phyloP scores from a whole-genome alignment of 2,888 invertebrate species.

The Amiota mariae region DNA sequence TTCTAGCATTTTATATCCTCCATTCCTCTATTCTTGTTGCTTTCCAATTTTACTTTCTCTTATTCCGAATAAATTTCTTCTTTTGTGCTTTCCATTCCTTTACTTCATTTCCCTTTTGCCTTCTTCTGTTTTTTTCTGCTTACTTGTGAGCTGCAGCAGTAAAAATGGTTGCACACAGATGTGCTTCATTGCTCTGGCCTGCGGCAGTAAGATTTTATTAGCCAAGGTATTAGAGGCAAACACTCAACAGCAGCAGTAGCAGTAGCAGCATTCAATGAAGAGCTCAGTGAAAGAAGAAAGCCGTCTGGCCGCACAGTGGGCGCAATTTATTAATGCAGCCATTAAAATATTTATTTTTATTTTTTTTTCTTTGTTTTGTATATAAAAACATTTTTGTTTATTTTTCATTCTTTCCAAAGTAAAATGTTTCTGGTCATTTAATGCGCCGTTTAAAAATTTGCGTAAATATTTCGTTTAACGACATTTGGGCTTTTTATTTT shows the following conservation, averaged over 20 bases:
- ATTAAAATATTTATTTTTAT: conserved; percentile 62
- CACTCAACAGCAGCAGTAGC: not conserved
- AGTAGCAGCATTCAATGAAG: not conserved
- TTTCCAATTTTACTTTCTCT: too few species aligned
- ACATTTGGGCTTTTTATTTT: conserved; percentile 11
- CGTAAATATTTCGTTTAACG: conserved; percentile 21
- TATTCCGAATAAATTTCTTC: too few species aligned
- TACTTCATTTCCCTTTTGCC: too few species aligned
- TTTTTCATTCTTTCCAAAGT: not conserved
- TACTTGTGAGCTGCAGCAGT: conserved; percentile 55
- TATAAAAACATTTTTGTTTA: conserved; percentile 44
- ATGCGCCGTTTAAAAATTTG: conserved; percentile 60
- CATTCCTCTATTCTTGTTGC: too few species aligned
- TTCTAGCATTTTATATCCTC: too few species aligned
- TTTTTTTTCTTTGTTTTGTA: conserved; percentile 56
- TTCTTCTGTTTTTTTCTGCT: too few species aligned
- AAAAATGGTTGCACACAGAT: conserved; percentile 68
- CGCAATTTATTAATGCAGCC: conserved; percentile 66
- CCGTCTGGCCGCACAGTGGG: conserved; percentile 11
- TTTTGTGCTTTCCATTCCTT: too few species aligned
- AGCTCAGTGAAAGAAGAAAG: not conserved
- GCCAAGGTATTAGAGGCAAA: conserved; percentile 65
- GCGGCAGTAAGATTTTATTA: conserved; percentile 67
- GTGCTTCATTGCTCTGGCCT: conserved; percentile 62
- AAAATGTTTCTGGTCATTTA: conserved; percentile 61